These are phyloP conservation scores for Campopleginae sp. DNA, from an alignment of 2,888 invertebrate species.

Conservation along the genomic window DNA sequence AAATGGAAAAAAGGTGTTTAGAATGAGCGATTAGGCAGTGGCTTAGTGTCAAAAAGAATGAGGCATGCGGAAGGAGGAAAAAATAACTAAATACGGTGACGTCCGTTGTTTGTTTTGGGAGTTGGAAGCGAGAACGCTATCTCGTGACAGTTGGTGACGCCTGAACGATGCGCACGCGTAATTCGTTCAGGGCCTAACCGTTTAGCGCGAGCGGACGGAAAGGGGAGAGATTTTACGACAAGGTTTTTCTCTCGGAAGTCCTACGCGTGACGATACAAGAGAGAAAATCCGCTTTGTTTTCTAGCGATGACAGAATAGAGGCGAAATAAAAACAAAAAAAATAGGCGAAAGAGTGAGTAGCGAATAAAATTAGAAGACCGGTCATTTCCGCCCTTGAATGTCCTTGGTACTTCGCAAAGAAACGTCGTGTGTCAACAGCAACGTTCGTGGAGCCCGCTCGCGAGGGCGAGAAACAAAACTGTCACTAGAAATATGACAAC, in stretches of 20 bases:
- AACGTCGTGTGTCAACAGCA: neutral
- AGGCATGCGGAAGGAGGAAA: neutral
- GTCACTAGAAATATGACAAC: neutral
- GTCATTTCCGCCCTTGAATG: no score
- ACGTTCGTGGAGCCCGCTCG: neutral
- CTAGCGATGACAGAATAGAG: slow-evolving; percentile 13
- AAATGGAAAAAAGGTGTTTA: slow-evolving; percentile 72
- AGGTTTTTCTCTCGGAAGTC: slow-evolving; percentile 37
- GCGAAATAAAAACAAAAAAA: neutral
- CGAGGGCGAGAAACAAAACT: neutral
- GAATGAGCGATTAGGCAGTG: slow-evolving; percentile 17
- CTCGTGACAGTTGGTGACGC: neutral
- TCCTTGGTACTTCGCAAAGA: neutral
- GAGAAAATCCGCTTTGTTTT: slow-evolving; percentile 32
- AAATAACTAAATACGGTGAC: slow-evolving; percentile 9
- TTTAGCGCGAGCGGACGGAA: slow-evolving; percentile 29
- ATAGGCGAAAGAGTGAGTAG: neutral
- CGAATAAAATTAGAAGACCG: neutral
- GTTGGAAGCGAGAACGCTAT: neutral
- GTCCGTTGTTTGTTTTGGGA: neutral
- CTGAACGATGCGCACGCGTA: neutral
- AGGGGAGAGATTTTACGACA: slow-evolving; percentile 24
- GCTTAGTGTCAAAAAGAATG: neutral
- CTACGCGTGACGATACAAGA: slow-evolving; percentile 18
- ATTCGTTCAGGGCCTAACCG: slow-evolving; percentile 21